Evolutionary conservation across 1,140 invertebrate species (phyloP).

Genomic region (Diorhabda elongata): DNA sequence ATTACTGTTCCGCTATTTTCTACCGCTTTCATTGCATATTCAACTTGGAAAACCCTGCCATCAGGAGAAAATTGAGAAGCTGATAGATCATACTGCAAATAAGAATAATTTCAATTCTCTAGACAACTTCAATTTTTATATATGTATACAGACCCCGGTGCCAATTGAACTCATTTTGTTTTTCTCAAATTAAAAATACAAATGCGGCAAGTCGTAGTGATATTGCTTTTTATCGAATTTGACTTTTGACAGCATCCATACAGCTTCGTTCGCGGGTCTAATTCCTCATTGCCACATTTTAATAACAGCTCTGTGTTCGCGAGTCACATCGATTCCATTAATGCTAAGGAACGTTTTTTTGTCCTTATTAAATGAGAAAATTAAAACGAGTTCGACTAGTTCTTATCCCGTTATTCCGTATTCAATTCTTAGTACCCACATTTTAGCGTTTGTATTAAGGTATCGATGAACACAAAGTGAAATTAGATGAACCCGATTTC

Average conservation of each 20-base stretch:
- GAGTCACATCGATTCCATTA: too few relatives aligned
- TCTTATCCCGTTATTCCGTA: too few relatives aligned
- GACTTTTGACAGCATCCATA: neutral
- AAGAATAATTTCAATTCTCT: conserved; percentile 15
- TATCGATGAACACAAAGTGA: too few relatives aligned
- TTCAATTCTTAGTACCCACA: too few relatives aligned
- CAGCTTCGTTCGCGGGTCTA: too few relatives aligned
- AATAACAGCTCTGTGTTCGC: too few relatives aligned
- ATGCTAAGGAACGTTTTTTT: too few relatives aligned
- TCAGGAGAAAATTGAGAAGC: conserved; percentile 99
- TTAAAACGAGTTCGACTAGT: too few relatives aligned
- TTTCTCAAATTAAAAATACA: conserved; percentile 3
- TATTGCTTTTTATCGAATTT: neutral
- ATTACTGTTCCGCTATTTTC: conserved; percentile 98
- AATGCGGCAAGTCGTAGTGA: conserved; percentile 5
- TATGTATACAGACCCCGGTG: conserved; percentile 73
- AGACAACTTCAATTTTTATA: conserved; percentile 11
- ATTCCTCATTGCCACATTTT: too few relatives aligned
- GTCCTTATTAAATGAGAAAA: too few relatives aligned
- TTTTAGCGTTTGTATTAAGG: too few relatives aligned
- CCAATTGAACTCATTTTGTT: conserved; percentile 89
- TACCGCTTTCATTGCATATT: conserved; percentile 98
- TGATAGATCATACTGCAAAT: conserved; percentile 19
- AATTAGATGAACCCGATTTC: too few relatives aligned
- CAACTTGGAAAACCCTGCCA: conserved; percentile 97